A percentile compares a stretch with the other conserved stretches of the same genome.
Evolutionary conservation across 2,113 vertebrate genomes (phyloP).

Genomic region (Thamnaconus septentrionalis): DNA sequence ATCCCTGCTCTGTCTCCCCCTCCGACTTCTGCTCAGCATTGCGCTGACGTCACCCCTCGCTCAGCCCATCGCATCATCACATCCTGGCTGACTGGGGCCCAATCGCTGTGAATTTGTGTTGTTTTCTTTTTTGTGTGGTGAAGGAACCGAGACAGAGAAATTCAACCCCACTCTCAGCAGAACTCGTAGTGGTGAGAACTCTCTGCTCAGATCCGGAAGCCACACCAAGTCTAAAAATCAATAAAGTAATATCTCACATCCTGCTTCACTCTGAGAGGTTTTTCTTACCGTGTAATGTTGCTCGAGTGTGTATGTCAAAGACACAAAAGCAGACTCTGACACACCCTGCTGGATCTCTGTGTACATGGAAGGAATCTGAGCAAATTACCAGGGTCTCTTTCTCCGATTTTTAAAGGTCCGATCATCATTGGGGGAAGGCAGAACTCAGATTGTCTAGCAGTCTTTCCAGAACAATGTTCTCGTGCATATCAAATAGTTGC

Average conservation of each 20-base stretch:
- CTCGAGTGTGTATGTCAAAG: too few species aligned
- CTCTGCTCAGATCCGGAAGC: conserved; percentile 22
- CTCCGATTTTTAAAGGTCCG: too few species aligned
- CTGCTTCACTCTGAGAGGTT: conserved; percentile 5
- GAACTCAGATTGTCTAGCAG: too few species aligned
- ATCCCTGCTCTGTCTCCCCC: conserved; percentile 30
- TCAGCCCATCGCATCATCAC: conserved; percentile 19
- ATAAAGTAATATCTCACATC: conserved; percentile 52
- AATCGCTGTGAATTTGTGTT: conserved; percentile 20
- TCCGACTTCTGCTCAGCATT: conserved; percentile 18
- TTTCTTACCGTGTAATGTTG: not conserved
- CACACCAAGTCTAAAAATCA: conserved; percentile 25
- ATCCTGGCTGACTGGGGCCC: conserved; percentile 8
- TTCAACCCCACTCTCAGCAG: not conserved
- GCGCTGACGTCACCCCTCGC: conserved; percentile 32
- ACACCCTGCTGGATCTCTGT: too few species aligned
- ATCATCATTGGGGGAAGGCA: too few species aligned
- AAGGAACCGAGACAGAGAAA: conserved; percentile 7
- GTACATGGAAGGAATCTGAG: too few species aligned
- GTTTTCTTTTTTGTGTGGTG: conserved; percentile 14
- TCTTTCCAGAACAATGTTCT: too few species aligned
- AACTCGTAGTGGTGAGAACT: conserved; percentile 7
- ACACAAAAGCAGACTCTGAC: too few species aligned
- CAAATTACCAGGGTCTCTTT: too few species aligned
- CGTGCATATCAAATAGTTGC: too few species aligned